Evolutionary conservation across 2,113 vertebrate species (phyloP), one percentile per base, ranked within the genome.

Genomic region (Caloenas nicobarica): DNA sequence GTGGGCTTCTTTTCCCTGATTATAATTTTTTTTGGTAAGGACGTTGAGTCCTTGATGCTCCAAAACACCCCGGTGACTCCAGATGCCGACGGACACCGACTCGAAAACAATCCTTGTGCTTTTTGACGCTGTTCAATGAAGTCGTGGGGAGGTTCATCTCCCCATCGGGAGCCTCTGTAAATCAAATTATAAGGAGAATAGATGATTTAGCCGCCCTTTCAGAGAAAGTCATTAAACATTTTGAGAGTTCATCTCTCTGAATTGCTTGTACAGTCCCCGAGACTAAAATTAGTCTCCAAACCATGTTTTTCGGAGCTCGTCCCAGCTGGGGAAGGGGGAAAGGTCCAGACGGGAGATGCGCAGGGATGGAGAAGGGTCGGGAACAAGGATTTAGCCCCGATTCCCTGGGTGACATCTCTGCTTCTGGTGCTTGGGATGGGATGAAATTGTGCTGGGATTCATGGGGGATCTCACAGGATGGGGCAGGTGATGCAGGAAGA

Each of bases 1-100:
- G 8, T 26, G 21, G 57, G 8, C 21, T 69, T 68, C 73, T 60
- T 38, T 34, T 10, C 4, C 26, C 46, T 16, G 7, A 15, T 25
- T 58, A n/a, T 15, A 18, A 5, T 71, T 81, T 89, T 76, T 18
- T 80, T 34, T 31, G 34, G 46, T 33, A 11, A 28, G 36, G 33
- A 42, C 18, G 4, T 69, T 44, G 36, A 84, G 36, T n/a, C 34
- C 34, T 44, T 17, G 19, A 5, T 71, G 25, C 26, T 79, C 58
- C 69, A 29, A 74, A 89, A 82, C 5, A 14, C n/a, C 12, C 82
- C 62, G 34, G 25, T 12, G 34, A 69, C 22, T 60, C 25, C 48
- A 34, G 25, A 31, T 34, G 1, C 40, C 51, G 48, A 53, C 2
- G 1, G 54, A 68, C 14, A 29, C 16, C 0, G 0, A 50, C 28